Conservation (phyloP, 2,113 vertebrate genomes). For the Saccopteryx leptura region DNA sequence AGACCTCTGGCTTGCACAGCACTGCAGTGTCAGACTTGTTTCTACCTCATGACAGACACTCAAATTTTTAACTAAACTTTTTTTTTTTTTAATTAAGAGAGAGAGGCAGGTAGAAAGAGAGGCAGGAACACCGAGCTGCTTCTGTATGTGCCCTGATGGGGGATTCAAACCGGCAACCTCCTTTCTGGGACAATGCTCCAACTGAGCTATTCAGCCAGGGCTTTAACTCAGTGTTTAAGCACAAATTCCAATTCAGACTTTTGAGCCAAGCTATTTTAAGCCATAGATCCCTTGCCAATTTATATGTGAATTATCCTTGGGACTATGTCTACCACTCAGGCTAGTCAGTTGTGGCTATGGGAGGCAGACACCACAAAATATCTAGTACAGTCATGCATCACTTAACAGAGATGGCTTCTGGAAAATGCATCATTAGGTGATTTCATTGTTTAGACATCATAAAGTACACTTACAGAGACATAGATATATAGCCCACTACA, state of each 20-base stretch:
- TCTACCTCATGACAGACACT: neutral
- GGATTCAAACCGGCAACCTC: too few species aligned
- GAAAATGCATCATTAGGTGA: neutral
- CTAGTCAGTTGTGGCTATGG: neutral
- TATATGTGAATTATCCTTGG: neutral
- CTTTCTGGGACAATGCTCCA: too few species aligned
- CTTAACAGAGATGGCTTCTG: neutral
- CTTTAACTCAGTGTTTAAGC: neutral
- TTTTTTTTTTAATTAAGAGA: too few species aligned
- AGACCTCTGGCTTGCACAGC: neutral
- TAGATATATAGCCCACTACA: neutral
- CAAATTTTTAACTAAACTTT: neutral
- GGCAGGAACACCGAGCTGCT: too few species aligned
- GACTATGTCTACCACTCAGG: neutral
- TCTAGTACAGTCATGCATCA: neutral
- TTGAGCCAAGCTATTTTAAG: neutral
- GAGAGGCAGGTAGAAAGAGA: too few species aligned
- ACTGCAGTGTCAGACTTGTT: neutral
- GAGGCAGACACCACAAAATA: neutral
- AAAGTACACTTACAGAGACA: neutral
- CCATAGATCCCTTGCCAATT: neutral
- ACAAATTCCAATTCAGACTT: conserved; percentile 6
- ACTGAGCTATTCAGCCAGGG: too few species aligned
- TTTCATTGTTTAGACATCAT: neutral
- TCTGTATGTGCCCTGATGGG: too few species aligned